Conservation (phyloP, 1,140 invertebrate species). For the Drosophila hydei region DNA sequence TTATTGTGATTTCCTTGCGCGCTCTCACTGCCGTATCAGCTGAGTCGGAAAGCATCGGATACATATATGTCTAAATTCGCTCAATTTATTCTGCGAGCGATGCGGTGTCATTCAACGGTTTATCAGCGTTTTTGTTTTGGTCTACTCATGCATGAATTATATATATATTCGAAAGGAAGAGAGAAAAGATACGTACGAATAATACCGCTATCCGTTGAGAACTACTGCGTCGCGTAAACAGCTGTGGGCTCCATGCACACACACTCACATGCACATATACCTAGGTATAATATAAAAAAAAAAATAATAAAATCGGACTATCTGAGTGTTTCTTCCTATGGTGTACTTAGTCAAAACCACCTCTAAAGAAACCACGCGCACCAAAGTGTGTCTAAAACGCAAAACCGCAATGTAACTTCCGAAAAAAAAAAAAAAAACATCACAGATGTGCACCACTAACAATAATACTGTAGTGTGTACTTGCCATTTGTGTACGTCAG, state of each 20-base stretch:
- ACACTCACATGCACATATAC: not conserved
- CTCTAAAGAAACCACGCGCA: conserved; percentile 7
- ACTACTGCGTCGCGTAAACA: conserved; percentile 1
- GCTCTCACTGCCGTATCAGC: too few species aligned
- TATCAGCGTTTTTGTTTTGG: too few species aligned
- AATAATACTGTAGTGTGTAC: not conserved
- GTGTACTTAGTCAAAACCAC: not conserved
- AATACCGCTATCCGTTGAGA: not conserved
- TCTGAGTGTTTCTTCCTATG: too few species aligned
- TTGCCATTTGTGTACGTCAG: not conserved
- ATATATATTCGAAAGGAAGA: not conserved
- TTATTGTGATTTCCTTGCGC: not conserved
- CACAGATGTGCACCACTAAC: not conserved
- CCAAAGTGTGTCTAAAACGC: not conserved
- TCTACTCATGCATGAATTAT: too few species aligned
- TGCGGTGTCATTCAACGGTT: too few species aligned
- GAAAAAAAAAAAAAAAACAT: conserved; percentile 1
- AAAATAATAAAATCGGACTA: too few species aligned
- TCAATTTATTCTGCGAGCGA: too few species aligned
- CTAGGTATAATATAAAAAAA: not conserved
- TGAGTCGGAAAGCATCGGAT: too few species aligned
- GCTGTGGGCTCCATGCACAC: conserved; percentile 1
- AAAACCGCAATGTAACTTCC: not conserved
- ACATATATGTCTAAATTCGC: too few species aligned
- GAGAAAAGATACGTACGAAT: not conserved